Evolutionary conservation across 2,113 vertebrate genomes (phyloP), one percentile per base, ranked within the genome.

Genomic region (Ranitomeya imitator): DNA sequence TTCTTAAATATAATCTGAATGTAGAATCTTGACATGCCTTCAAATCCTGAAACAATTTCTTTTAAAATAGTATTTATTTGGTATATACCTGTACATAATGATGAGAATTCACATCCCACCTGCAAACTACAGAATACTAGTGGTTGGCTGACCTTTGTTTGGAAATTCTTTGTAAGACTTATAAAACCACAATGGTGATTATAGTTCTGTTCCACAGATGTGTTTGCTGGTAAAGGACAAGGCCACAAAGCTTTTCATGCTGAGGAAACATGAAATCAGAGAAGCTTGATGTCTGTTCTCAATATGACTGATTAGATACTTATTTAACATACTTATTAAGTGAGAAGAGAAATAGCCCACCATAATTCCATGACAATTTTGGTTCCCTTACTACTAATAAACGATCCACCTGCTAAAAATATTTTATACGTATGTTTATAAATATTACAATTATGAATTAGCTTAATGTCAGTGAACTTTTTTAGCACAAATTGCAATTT

Each of bases 231-330:
- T 94, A 94, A 91, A 92, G 92, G 95, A 94, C 94, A 92, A 54
- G 92, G 88, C 92, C 92, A 83, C 90, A 77, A 79, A 91, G 92
- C 94, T 31, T 73, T 95, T 94, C 98, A 97, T 97, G 97, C 98
- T 99, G 98, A 93, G 97, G 96, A 94, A 93, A 93, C 94, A 95
- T 99, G 98, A 98, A 99, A 99, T 94, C 92, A 96, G 97, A 99
- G 97, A 99, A 93, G 95, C 96, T 99, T 99, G 97, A 99, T 97
- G 96, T 97, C 95, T 95, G 95, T 92, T 95, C 94, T 96, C 96
- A 96, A 95, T 93, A 94, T 96, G 93, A 92, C 93, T 93, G 92
- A 91, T 93, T 92, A 93, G 94, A 93, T 92, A 94, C 93, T 93
- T 91, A 94, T 95, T 93, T 94, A 93, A 96, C 95, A 93, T 94